phyloP scores from a whole-genome alignment of 2,797 vertebrate species.

The Sebastes hubbsi region DNA sequence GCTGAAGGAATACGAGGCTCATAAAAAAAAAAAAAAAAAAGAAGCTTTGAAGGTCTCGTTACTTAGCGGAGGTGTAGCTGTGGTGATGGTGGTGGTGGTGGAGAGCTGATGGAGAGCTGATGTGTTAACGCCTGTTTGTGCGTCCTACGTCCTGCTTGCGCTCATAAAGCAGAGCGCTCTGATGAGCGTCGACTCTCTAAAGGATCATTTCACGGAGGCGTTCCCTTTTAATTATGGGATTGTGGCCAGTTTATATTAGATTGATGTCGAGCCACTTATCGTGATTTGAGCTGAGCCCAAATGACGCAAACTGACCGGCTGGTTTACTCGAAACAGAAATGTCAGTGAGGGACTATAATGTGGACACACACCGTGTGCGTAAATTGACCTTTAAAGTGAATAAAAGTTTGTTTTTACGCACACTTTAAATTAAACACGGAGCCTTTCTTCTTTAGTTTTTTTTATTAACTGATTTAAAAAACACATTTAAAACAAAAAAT shows the following conservation, averaged over 20 bases:
- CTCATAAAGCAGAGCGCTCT: constrained; percentile 39
- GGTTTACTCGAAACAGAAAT: neutral
- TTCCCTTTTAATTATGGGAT: constrained; percentile 71
- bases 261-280: constrained; percentile 44
- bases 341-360: neutral
- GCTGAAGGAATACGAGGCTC: constrained; percentile 74
- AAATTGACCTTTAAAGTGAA: neutral
- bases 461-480: neutral
- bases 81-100: neutral
- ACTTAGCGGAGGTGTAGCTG: constrained; percentile 68
- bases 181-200: constrained; percentile 49
- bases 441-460: fast-evolving
- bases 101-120: neutral
- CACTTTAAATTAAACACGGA: neutral
- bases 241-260: constrained; percentile 55
- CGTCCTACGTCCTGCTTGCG: constrained; percentile 31
- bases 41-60: constrained; percentile 85
- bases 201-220: constrained; percentile 81
- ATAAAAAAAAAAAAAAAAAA: constrained; percentile 65
- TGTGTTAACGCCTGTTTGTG: constrained; percentile 47
- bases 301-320: neutral
- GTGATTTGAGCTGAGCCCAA: constrained; percentile 17
- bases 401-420: neutral
- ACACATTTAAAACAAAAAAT: neutral
- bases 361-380: neutral